phyloP scores from a whole-genome alignment of 2,113 vertebrate genomes.

The Vulpes vulpes region DNA sequence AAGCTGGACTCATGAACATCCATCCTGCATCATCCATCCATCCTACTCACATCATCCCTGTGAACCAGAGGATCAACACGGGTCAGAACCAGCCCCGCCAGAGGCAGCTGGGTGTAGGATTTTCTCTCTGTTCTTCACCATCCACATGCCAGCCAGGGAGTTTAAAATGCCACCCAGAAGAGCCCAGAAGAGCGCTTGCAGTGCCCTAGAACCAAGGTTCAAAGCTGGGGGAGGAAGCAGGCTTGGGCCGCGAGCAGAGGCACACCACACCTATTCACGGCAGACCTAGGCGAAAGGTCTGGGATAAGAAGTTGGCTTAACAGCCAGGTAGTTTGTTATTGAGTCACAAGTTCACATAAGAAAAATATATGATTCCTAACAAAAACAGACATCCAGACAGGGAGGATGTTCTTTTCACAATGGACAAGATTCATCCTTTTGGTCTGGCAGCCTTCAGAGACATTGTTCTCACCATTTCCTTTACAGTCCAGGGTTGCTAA shows the following conservation, averaged over 20 bases:
- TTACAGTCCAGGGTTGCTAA: slow-evolving; percentile 17
- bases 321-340: neutral
- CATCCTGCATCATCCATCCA: no score
- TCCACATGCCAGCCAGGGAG: neutral
- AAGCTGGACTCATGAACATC: neutral
- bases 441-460: slow-evolving; percentile 32
- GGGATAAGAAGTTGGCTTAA: neutral
- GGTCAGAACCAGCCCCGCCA: neutral
- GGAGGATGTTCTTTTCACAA: slow-evolving; percentile 65
- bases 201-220: neutral
- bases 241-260: neutral
- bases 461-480: slow-evolving; percentile 54
- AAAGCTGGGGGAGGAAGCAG: neutral
- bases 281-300: neutral
- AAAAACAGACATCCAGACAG: slow-evolving; percentile 73
- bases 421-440: slow-evolving; percentile 39
- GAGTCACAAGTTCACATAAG: slow-evolving; percentile 65
- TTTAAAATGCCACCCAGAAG: neutral
- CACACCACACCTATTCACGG: no score
- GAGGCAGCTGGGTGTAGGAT: neutral
- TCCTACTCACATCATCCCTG: no score
- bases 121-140: neutral
- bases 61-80: neutral
- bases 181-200: neutral
- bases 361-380: slow-evolving; percentile 67